These are phyloP conservation scores for Sebastes trivittatus DNA, from an alignment of 2,797 vertebrate species.

Conservation along the genomic window DNA sequence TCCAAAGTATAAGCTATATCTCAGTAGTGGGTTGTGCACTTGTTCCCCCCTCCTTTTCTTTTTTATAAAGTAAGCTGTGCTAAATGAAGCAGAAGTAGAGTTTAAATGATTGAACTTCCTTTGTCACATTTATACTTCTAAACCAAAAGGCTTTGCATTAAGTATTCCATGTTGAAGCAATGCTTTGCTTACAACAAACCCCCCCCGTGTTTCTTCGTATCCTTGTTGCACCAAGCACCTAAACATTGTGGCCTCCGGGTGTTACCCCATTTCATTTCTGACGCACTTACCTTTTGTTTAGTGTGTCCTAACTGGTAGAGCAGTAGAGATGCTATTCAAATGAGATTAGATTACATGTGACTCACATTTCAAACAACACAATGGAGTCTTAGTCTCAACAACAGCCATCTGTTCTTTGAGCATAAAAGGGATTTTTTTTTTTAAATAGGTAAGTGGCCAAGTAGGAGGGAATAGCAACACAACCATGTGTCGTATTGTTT, in stretches of 20 bases:
- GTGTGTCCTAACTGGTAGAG: background rate
- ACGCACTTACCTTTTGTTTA: background rate
- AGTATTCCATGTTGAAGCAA: constrained; percentile 17
- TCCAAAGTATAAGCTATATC: background rate
- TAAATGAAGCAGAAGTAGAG: background rate
- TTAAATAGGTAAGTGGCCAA: background rate
- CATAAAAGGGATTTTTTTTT: background rate
- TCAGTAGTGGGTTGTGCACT: too few relatives aligned
- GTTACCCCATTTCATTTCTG: background rate
- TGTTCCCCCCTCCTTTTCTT: background rate
- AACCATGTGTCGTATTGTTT: background rate
- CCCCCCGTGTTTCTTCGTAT: constrained; percentile 41
- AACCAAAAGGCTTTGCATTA: background rate
- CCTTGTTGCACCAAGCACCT: constrained; percentile 76
- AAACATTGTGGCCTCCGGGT: background rate
- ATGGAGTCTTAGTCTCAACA: background rate
- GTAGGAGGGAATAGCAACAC: background rate
- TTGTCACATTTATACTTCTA: background rate
- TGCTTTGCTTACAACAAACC: background rate
- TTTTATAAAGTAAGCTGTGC: background rate
- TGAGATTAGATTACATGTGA: background rate
- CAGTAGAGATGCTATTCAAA: background rate
- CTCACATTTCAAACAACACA: background rate
- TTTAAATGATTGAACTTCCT: background rate
- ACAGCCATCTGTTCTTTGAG: background rate